Evolutionary conservation across 2,113 vertebrate genomes (phyloP), one percentile per base, ranked within the genome.

Genomic region (Oryzias melastigma): DNA sequence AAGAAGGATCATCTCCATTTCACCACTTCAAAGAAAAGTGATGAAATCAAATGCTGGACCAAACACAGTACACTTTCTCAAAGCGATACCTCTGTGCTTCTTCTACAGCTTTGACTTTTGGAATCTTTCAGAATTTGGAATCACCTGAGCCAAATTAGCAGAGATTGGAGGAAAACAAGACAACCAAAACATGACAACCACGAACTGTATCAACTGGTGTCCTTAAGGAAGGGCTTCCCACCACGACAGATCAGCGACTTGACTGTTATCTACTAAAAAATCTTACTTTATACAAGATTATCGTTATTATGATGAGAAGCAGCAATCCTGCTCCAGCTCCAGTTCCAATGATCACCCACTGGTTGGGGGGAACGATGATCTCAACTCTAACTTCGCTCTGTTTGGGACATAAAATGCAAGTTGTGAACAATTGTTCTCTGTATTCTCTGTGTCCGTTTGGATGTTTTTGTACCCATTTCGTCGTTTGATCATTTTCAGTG

Each of bases 261-360:
- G 6, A 8, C 29, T 29, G 7, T 27, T 17, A 8, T 4, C 8
- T 52, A 27, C 27, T 8, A 10, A 7, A 22, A 25, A 44, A 44
- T 58, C 68, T 78, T 47, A 92, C 90, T 82, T 87, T 90, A 5
- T 49, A 62, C 83, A 91, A 78, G 56, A 88, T 24, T 50, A 84
- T 0, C 4, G 82, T 47, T 18, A 89, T 41, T 8, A 92, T 60
- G 46, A 90, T 18, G 15, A 92, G 58, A 2, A 90, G 40, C 3
- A 88, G 3, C 1, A 91, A 0, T 14, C 90, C 91, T 8, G 75
- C 0, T 16, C 5, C 65, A 8, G 0, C 58, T 48, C 89, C 91
- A n/a, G 68, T 83, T 4, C 2, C 0, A 14, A 61, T 68, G 18
- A 92, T 89, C 56, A 73, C 14, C 1, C 2, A 0, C 17, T n/a